Conservation (phyloP, 1,140 invertebrate species). For the Megathymus violae region DNA sequence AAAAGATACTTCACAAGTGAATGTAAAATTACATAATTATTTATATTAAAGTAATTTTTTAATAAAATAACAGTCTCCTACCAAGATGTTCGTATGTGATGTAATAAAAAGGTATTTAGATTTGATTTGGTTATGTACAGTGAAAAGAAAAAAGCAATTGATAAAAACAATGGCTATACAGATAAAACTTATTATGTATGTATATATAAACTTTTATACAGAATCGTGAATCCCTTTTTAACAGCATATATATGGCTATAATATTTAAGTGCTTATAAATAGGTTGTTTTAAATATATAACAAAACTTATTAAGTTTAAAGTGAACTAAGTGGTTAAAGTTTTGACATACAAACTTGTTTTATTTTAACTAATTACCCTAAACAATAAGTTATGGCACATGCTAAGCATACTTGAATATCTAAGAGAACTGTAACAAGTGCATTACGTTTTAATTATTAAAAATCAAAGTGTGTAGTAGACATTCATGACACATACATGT, state of each 20-base stretch:
- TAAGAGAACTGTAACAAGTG: slow-evolving; percentile 26
- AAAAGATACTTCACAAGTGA: too few species aligned
- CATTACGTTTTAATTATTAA: slow-evolving; percentile 29
- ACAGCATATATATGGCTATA: neutral
- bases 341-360: slow-evolving; percentile 11
- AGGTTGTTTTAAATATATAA: neutral
- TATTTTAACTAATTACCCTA: neutral
- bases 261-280: neutral
- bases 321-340: neutral
- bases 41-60: too few species aligned
- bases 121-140: too few species aligned
- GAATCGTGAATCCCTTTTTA: neutral
- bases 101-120: too few species aligned
- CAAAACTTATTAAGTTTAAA: slow-evolving; percentile 4
- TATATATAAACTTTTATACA: too few species aligned
- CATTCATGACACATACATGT: slow-evolving; percentile 80
- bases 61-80: too few species aligned
- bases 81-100: too few species aligned
- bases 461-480: slow-evolving; percentile 46
- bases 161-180: too few species aligned
- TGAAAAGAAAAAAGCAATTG: too few species aligned
- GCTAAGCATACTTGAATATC: slow-evolving; percentile 37
- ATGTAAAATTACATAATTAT: too few species aligned
- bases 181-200: too few species aligned
- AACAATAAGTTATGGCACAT: slow-evolving; percentile 22